Percentiles rank a stretch among this genome's conserved stretches.
These are phyloP conservation scores for Crypturellus tataupa DNA, from an alignment of 2,797 vertebrate genomes.

Conservation along the genomic window DNA sequence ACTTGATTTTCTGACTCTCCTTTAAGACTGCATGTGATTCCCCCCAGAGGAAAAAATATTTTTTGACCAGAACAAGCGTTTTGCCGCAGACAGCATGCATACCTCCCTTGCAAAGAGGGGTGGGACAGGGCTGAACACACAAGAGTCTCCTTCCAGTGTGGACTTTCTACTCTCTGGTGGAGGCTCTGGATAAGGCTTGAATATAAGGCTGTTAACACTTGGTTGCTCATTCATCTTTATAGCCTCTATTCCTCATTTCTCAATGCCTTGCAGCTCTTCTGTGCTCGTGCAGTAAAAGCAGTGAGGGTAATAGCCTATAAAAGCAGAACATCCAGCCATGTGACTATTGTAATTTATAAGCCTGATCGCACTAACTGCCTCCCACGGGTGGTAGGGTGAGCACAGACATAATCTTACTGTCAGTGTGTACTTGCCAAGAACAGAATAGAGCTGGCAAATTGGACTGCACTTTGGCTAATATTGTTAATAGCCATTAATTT, in stretches of 20 bases:
- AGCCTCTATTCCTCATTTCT: neutral
- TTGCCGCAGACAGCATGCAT: neutral
- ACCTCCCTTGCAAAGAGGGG: neutral
- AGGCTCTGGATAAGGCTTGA: neutral
- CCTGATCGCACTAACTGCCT: neutral
- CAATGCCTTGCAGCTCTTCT: neutral
- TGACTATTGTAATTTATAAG: neutral
- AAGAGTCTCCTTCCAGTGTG: neutral
- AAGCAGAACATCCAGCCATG: neutral
- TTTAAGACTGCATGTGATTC: neutral
- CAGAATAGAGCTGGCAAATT: neutral
- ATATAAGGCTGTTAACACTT: neutral
- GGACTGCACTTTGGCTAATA: neutral
- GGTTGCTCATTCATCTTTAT: neutral
- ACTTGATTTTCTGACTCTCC: neutral
- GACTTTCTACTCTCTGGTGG: neutral
- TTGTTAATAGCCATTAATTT: neutral
- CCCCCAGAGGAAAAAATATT: neutral
- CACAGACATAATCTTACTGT: neutral
- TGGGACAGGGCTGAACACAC: neutral
- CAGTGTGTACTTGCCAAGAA: fast-evolving
- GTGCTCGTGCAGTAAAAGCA: neutral
- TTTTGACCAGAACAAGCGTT: neutral
- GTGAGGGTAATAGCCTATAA: neutral
- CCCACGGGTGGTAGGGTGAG: neutral